Percentiles rank a stretch among this genome's conserved stretches.
Conservation (phyloP, 92 coral and sea anemone genomes). For the Palythoa grandis region DNA sequence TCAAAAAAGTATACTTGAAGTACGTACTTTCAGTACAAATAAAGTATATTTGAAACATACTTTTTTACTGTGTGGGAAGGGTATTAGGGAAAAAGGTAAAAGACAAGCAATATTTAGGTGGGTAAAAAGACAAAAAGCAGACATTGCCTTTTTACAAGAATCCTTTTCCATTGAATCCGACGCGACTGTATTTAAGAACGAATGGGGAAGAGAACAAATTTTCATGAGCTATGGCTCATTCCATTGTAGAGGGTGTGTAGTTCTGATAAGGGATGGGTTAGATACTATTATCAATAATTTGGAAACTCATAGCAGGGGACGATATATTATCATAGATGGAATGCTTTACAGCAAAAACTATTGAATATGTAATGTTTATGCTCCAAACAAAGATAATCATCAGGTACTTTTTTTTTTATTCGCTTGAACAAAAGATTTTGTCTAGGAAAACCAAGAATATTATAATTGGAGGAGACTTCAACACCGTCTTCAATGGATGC, state of each 20-base stretch:
- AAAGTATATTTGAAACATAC: too few species aligned
- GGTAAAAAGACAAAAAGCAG: conserved; percentile 9
- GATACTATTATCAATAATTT: neutral
- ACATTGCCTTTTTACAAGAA: conserved; percentile 4
- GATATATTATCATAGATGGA: neutral
- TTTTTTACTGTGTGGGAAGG: neutral
- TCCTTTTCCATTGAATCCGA: conserved; percentile 16
- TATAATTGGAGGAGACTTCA: neutral
- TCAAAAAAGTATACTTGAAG: too few species aligned
- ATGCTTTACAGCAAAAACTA: neutral
- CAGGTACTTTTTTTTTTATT: neutral
- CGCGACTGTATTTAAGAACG: neutral
- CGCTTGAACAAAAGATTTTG: neutral
- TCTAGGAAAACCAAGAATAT: neutral
- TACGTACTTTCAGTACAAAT: too few species aligned
- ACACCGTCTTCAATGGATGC: too few species aligned
- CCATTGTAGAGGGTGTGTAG: conserved; percentile 9
- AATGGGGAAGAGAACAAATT: conserved; percentile 3
- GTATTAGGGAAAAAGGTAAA: conserved; percentile 6
- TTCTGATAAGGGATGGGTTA: neutral
- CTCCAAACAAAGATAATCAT: neutral
- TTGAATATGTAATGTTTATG: neutral
- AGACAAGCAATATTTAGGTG: conserved; percentile 12
- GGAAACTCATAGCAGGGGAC: neutral
- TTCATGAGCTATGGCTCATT: conserved; percentile 3